Evolutionary conservation across 1,140 invertebrate species (phyloP), one percentile per base, ranked within the genome.

Genomic region (Heliconius melpomene): DNA sequence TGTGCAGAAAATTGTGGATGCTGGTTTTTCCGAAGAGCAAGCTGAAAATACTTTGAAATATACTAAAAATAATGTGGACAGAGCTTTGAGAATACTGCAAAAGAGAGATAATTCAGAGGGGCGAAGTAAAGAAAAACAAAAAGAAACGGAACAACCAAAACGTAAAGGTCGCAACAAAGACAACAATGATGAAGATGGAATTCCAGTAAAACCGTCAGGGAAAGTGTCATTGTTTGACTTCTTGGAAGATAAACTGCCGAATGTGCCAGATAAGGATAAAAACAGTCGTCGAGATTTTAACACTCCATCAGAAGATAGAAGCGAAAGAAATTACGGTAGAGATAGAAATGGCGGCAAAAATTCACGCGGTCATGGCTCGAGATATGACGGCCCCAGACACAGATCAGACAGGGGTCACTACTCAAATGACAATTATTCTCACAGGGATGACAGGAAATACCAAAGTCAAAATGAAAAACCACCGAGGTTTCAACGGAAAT

Each of bases 171-270:
- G 96, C 36, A 91, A 92, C 74, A 94, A 91, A 80, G 94, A 95
- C 9, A 82, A 81, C 73, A 95, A 95, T 80, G 97, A 96, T 86
- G 95, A 96, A 85, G 95, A 95, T 77, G 95, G 95, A 77, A 95
- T 95, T 72, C 95, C 95, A 6, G 92, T 95, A 29, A 98, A 98
- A 92, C 97, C 98, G 3, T 97, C 97, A 77, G 97, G 97, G 26
- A 98, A 97, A 90, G 96, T 98, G 1, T 98, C 97, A 1, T 92
- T 98, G 2, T 98, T 98, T 94, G 97, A 98, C 91, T 98, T 98
- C 89, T 94, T 98, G 7, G 97, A 98, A 89, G 96, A 97, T 84
- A 98, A 98, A 94, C 94, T 98, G 32, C 97, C 97, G 72, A 94
- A 96, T 79, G 95, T 96, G 36, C 89, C 93, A 79, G 94, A 95